phyloP scores from a whole-genome alignment of 2,888 invertebrate species.

The Microplitis manilae region DNA sequence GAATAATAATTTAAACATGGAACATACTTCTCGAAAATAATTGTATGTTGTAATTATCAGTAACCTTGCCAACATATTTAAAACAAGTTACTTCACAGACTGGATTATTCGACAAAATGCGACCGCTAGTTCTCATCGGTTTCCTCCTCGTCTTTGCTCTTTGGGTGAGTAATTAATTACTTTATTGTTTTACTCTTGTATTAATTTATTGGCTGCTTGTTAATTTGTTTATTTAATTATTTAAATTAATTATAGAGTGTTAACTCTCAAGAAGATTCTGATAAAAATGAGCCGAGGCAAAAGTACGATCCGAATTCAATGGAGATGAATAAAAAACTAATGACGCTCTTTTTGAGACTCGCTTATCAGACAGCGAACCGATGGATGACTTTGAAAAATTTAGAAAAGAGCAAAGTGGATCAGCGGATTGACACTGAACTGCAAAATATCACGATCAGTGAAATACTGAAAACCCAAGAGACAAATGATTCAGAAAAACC shows the following conservation, averaged over 20 bases:
- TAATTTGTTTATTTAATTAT: not conserved
- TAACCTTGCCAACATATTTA: not conserved
- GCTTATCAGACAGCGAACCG: conserved; percentile 47
- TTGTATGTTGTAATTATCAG: not conserved
- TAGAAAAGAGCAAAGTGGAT: not conserved
- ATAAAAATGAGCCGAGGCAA: not conserved
- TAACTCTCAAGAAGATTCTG: not conserved
- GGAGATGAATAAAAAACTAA: conserved; percentile 48
- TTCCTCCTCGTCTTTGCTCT: not conserved
- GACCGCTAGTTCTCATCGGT: not conserved
- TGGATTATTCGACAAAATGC: conserved; percentile 1
- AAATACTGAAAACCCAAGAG: not conserved
- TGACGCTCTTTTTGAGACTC: conserved; percentile 46
- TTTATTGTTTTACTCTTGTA: too few relatives aligned
- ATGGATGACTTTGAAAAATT: conserved; percentile 44
- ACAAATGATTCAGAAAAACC: not conserved
- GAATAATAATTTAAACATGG: not conserved
- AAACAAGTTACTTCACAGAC: not conserved
- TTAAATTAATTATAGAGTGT: not conserved
- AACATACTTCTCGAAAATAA: not conserved
- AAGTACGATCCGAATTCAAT: conserved; percentile 48
- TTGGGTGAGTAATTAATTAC: not conserved
- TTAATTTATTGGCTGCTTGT: not conserved
- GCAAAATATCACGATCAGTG: conserved; percentile 15
- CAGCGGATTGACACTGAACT: conserved; percentile 19